These are phyloP conservation scores for Erebia aethiops DNA, from an alignment of 2,888 invertebrate genomes.

Conservation along the genomic window DNA sequence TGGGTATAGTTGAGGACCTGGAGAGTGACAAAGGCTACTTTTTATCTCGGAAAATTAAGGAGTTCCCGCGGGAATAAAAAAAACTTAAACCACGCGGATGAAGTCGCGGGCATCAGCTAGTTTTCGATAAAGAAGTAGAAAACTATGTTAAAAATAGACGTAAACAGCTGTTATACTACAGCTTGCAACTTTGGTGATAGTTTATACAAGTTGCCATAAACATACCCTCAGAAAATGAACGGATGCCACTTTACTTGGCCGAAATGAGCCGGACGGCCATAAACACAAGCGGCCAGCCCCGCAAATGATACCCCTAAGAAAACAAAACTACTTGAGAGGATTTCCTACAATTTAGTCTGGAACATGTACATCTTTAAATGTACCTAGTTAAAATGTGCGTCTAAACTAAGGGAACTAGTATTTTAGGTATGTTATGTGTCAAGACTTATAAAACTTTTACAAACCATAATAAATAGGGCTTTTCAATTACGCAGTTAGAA, in stretches of 20 bases:
- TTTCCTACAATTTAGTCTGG: conserved; percentile 10
- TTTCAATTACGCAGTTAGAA: too few relatives aligned
- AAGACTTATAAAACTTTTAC: too few relatives aligned
- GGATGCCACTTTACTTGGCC: conserved; percentile 36
- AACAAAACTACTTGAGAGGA: conserved; percentile 24
- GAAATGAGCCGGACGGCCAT: conserved; percentile 31
- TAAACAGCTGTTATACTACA: background rate
- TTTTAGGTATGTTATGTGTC: too few relatives aligned
- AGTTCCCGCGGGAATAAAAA: too few relatives aligned
- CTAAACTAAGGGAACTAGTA: background rate
- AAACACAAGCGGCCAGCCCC: conserved; percentile 32
- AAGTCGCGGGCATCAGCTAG: too few relatives aligned
- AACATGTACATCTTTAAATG: background rate
- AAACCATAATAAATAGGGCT: too few relatives aligned
- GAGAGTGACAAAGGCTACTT: too few relatives aligned
- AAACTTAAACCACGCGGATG: too few relatives aligned
- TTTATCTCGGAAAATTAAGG: too few relatives aligned
- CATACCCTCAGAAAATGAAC: conserved; percentile 39
- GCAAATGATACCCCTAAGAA: conserved; percentile 31
- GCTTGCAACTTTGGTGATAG: conserved; percentile 16
- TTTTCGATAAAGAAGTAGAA: background rate
- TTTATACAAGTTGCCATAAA: conserved; percentile 28
- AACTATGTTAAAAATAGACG: background rate
- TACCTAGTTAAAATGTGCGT: background rate
- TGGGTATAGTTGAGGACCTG: too few relatives aligned